Base-by-base conservation (phyloP, 1,140 invertebrate genomes). In the Potamilus streckersoni region DNA sequence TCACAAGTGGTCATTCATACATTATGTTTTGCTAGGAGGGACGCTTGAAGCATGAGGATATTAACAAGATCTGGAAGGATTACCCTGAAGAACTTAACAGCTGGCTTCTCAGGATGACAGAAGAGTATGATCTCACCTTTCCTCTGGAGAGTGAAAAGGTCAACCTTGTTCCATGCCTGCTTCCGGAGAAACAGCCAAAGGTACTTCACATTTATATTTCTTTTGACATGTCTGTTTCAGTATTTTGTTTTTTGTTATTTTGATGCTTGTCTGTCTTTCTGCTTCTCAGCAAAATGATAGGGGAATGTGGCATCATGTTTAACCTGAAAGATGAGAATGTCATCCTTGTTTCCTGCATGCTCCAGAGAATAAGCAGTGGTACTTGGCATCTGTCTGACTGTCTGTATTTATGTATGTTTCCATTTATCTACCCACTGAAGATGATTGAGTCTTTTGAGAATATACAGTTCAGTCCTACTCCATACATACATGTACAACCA, bases 111-210 rank as follows among this genome's bases (percentile, higher is more conserved):
- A 72, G 73, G 58, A 27, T 77, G 12, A 77, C 75, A 15, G 75
- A 77, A 49, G 75, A 66, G 58, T 77, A 77, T 73, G 75, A 77
- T 55, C 75, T 77, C 0, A 77, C 75, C 38, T 77, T 77, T 38
- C 56, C 27, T 8, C 70, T 82, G 17, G 57, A 73, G 15, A 74
- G 84, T 55, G 66, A 85, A 75, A 66, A 73, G 67, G 66, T 79
- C 27, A 85, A 85, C 79, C 71, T 86, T 12, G 84, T 86, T n/a
- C 85, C 84, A 12, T 85, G 85, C 73, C 78, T 90, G 0, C 80
- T 90, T 31, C 84, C 87, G 60, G 86, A 88, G 67, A 82, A 76
- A 63, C 74, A 84, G 58, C 86, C 88, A 67, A 76, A 86, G 80
- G 85, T 88, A 78, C 27, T 72, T 58, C n/a, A 17, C 57, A 8